Evolutionary conservation across 2,888 invertebrate species (phyloP).

Genomic region (Cheilosia pagana): DNA sequence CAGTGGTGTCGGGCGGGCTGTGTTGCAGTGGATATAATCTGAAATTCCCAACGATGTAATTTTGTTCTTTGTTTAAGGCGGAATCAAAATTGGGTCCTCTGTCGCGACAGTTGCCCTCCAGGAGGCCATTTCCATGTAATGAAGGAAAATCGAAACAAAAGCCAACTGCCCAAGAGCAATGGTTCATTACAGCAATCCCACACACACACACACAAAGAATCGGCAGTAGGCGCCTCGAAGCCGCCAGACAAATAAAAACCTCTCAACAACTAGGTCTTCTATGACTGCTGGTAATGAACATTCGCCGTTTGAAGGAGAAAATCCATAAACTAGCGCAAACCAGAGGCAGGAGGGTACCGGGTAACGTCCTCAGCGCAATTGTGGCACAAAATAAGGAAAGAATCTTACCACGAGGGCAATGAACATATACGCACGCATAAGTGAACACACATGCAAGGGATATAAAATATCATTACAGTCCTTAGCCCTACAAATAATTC

Average conservation of each 20-base stretch:
- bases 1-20: background rate
- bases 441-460: background rate
- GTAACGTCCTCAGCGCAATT: constrained; percentile 8
- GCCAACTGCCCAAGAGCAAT: constrained; percentile 26
- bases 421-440: constrained; percentile 15
- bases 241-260: constrained; percentile 52
- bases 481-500: constrained; percentile 23
- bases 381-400: constrained; percentile 34
- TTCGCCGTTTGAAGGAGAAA: constrained; percentile 48
- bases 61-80: constrained; percentile 25
- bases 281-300: constrained; percentile 53
- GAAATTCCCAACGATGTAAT: constrained; percentile 24
- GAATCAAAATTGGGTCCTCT: constrained; percentile 39
- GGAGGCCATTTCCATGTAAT: constrained; percentile 11
- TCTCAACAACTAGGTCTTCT: constrained; percentile 44
- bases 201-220: constrained; percentile 18
- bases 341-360: constrained; percentile 17
- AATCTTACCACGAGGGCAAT: constrained; percentile 30
- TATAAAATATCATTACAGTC: constrained; percentile 32
- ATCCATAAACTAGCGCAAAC: constrained; percentile 51
- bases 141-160: constrained; percentile 18
- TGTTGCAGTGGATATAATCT: background rate
- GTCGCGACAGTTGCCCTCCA: constrained; percentile 44
- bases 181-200: constrained; percentile 7
- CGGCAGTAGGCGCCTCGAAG: constrained; percentile 54